Base-by-base conservation (phyloP, 2,888 invertebrate species). In the Lasioglossum vierecki region DNA sequence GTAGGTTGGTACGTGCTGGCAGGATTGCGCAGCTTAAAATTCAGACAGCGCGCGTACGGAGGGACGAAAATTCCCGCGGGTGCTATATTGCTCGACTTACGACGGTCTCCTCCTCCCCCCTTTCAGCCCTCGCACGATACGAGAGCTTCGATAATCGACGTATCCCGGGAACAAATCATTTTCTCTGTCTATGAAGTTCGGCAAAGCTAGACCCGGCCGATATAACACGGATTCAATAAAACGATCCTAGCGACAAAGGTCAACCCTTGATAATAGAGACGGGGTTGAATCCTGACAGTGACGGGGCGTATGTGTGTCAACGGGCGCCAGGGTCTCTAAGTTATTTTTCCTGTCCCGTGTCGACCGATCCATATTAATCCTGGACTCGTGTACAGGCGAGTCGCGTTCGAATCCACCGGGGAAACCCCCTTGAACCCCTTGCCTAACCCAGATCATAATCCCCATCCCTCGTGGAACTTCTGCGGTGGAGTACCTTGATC, bases 21-120 rank as follows among this genome's bases (percentile, higher is more conserved):
- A 18, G 82, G 80, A 86, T 89, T 89, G 83, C 57, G 78, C 66
- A 81, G 83, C 73, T 85, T 78, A 86, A 82, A 85, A 88, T 85
- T 89, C 88, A 76, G 41, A 26, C 18, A 49, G 53, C 35, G 13
- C 39, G 22, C 44, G 53, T 13, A 26, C 46, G 53, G 35, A 49
- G 74, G 63, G 74, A 73, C 49, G 30, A 68, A 70, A 75, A 77
- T 77, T 85, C 85, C 71, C 80, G 18, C 4, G 74, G 68, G 73
- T 26, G 60, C 35, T 80, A 71, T 80, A 60, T 76, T n/a, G 66
- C 39, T 39, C 13, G 39, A 41, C 73, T 84, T 76, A 60, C 35
- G 49, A 13, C 49, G 22, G 30, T 46, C 26, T n/a, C 22, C 18
- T 9, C 46, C 30, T 30, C 30, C 30, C 30, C 44, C 13, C 46